Evolutionary conservation across 64 coral and sea anemone species (phyloP).

Genomic region (Cladopsammia gracilis): DNA sequence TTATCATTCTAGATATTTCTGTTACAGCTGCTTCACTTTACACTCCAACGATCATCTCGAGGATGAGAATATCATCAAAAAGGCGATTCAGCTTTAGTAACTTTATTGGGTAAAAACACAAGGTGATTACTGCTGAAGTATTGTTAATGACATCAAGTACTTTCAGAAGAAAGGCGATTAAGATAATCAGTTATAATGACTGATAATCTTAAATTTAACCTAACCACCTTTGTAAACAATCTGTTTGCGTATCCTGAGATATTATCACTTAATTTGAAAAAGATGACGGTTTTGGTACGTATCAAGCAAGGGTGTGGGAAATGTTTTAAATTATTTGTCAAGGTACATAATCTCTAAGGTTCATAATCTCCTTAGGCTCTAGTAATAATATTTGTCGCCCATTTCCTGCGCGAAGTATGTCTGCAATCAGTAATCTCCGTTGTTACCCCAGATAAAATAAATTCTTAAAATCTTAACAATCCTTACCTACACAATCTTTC

Average conservation of each 20-base stretch:
- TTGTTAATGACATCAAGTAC: neutral
- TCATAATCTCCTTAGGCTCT: neutral
- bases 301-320: neutral
- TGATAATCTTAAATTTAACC: neutral
- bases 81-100: too few species aligned
- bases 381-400: slow-evolving; percentile 13
- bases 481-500: too few species aligned
- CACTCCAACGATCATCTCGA: too few species aligned
- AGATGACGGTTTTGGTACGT: too few species aligned
- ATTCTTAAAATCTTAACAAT: too few species aligned
- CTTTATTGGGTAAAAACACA: too few species aligned
- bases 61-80: too few species aligned
- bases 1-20: too few species aligned
- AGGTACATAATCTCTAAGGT: neutral
- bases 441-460: neutral
- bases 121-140: neutral
- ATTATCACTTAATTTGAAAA: slow-evolving; percentile 7
- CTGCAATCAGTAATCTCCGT: slow-evolving; percentile 12
- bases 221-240: neutral
- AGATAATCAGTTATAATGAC: too few species aligned
- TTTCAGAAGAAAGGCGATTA: neutral
- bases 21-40: too few species aligned
- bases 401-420: slow-evolving; percentile 46
- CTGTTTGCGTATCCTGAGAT: neutral
- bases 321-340: slow-evolving; percentile 24